Evolutionary conservation across 2,888 invertebrate species (phyloP).

Genomic region (Lepas anatifera): DNA sequence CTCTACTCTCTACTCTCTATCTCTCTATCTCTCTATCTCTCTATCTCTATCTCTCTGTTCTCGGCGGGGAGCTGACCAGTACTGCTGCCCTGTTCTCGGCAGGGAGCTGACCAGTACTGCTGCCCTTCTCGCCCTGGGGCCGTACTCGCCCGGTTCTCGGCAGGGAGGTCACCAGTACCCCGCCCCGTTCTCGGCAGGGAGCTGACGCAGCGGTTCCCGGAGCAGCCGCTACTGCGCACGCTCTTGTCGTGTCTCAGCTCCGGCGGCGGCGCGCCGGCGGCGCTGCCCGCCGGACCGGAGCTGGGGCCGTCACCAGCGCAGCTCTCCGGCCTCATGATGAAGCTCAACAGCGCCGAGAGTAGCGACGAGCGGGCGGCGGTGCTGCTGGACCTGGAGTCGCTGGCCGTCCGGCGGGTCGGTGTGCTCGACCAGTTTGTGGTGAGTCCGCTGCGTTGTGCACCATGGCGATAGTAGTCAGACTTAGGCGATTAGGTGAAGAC

Average conservation of each 20-base stretch:
- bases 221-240: constrained; percentile 16
- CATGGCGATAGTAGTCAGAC: no score
- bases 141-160: no score
- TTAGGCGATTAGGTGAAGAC: no score
- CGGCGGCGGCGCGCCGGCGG: constrained; percentile 6
- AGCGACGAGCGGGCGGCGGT: constrained; percentile 45
- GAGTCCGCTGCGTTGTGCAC: no score
- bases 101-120: no score
- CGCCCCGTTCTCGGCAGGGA: constrained; percentile 14
- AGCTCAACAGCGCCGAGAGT: constrained; percentile 21
- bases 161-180: no score
- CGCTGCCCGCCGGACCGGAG: background rate
- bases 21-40: no score
- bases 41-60: no score
- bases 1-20: no score
- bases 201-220: constrained; percentile 13
- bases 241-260: background rate
- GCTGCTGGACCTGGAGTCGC: constrained; percentile 59
- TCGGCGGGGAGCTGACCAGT: no score
- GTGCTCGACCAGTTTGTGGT: constrained; percentile 50
- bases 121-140: no score
- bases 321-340: background rate
- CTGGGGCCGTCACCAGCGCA: background rate
- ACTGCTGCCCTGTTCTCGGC: no score
- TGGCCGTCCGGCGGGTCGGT: constrained; percentile 53